A percentile compares a stretch with the other conserved stretches of the same genome.
phyloP scores from a whole-genome alignment of 2,888 invertebrate species.

The Heliconius hortense region DNA sequence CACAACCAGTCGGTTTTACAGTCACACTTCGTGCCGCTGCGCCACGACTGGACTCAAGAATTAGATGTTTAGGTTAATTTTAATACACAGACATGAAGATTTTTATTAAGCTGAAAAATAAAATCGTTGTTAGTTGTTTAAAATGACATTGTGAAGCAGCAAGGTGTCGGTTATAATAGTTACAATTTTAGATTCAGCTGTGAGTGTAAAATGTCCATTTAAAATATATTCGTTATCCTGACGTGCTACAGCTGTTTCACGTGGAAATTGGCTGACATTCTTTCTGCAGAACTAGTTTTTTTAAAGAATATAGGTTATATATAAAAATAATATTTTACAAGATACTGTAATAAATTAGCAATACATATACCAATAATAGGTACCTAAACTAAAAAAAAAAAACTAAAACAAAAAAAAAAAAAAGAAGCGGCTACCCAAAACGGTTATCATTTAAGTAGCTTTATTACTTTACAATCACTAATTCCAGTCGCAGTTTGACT shows the following conservation, averaged over 20 bases:
- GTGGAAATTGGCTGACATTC: not conserved
- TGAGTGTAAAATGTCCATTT: too few relatives aligned
- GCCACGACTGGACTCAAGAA: too few relatives aligned
- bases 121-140: too few relatives aligned
- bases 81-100: too few relatives aligned
- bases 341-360: not conserved
- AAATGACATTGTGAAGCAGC: too few relatives aligned
- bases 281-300: not conserved
- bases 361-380: not conserved
- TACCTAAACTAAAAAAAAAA: too few relatives aligned
- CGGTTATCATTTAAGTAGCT: conserved; percentile 28
- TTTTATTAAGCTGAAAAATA: not conserved
- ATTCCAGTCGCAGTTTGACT: conserved; percentile 34
- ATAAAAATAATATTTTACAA: not conserved
- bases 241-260: not conserved
- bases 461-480: conserved; percentile 33
- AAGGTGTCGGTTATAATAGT: too few relatives aligned
- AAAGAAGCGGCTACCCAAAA: not conserved
- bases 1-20: not conserved
- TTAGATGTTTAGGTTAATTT: too few relatives aligned
- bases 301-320: not conserved
- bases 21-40: too few relatives aligned
- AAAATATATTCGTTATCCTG: too few relatives aligned
- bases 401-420: not conserved
- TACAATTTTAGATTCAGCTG: too few relatives aligned